Base-by-base conservation (phyloP, 2,888 invertebrate species). In the Dione vanillae region DNA sequence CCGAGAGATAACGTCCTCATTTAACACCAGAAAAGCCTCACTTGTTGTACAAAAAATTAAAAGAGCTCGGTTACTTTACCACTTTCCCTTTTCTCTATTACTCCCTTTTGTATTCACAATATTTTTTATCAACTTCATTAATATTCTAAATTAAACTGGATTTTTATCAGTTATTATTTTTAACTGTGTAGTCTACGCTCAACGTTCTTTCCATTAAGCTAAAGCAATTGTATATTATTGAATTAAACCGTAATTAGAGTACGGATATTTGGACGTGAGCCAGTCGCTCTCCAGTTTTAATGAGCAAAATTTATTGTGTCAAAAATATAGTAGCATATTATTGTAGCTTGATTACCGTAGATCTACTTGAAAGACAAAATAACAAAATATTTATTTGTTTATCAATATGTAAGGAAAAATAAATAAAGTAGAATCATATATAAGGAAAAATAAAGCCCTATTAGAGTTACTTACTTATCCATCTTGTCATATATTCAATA, bases 221-320 rank as follows among this genome's bases (percentile, higher is more conserved):
- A 11, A 12, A 27, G 27, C 16, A 47, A 64, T 49, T 64, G 43
- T 64, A 37, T 47, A 62, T 64, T 37, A 64, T 64, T 59, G 43
- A 47, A 47, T 47, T 64, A 47, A 37, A 35, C 11, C 19, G 27
- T 64, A 64, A 64, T 64, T 49, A 47, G 35, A 27, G 43, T n/a
- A 27, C 41, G 41, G 59, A 43, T 35, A 47, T 37, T 49, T 64
- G 62, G 62, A 64, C 62, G 49, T 35, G 45, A 64, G 62, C 62
- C 62, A 64, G 62, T 37, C 35, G 62, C 35, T 45, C 37, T 64
- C 62, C 16, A 37, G 47, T 16, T 45, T 35, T 64, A 49, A 64
- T 49, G 62, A 49, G 37, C 9, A 64, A 62, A 64, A 37, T 64
- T 64, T 37, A 64, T 49, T 64, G 62, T 37, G 37, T 47, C 62